Conservation (phyloP, 2,113 vertebrate species). For the Uria lomvia region DNA sequence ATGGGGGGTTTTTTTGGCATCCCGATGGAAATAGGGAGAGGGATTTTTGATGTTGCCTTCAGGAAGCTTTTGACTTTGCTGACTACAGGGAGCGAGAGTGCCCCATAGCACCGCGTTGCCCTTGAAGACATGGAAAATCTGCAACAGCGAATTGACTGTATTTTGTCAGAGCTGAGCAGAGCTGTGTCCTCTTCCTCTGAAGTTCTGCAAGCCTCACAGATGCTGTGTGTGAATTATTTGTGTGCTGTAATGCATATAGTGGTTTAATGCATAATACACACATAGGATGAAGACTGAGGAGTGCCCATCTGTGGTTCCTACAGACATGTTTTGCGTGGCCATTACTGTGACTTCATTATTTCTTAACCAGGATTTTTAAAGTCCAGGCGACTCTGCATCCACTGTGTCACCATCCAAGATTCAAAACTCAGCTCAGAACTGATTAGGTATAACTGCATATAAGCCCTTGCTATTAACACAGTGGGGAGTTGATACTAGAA, state of each 20-base stretch:
- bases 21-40: neutral
- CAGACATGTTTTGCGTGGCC: neutral
- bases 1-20: fast-evolving
- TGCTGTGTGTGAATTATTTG: neutral
- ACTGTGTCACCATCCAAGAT: neutral
- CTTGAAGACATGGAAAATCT: neutral
- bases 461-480: neutral
- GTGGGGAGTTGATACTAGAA: neutral
- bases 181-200: neutral
- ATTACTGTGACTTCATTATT: neutral
- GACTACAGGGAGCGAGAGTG: neutral
- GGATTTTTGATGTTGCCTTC: neutral
- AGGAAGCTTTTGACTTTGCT: neutral
- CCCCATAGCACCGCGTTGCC: neutral
- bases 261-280: neutral
- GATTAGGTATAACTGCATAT: neutral
- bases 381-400: neutral
- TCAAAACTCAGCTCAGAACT: neutral
- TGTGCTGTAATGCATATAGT: neutral
- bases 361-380: neutral
- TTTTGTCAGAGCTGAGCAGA: neutral
- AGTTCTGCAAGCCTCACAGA: neutral
- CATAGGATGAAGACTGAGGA: neutral
- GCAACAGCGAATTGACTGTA: neutral
- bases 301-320: neutral